Conservation (phyloP, 2,888 invertebrate species). For the Drosophila diplacantha region DNA sequence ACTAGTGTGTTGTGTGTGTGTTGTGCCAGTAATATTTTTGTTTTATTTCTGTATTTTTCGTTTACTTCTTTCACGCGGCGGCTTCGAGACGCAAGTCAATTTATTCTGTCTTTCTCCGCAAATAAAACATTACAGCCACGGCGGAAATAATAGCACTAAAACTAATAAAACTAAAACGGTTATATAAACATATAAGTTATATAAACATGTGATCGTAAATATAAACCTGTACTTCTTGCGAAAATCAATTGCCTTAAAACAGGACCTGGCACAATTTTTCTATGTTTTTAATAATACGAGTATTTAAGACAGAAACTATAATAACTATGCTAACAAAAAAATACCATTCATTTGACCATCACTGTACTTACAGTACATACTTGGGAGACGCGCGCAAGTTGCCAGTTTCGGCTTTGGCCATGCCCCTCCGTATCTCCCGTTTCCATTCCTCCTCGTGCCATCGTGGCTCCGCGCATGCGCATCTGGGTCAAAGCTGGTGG, state of each 20-base stretch:
- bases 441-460: conserved; percentile 10
- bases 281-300: background rate
- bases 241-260: background rate
- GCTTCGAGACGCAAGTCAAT: conserved; percentile 46
- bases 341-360: background rate
- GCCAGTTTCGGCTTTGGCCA: conserved; percentile 61
- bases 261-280: background rate
- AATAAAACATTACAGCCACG: conserved; percentile 7
- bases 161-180: too few species aligned
- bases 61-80: conserved; percentile 37
- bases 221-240: too few species aligned
- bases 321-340: background rate
- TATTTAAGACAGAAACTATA: background rate
- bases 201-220: too few species aligned
- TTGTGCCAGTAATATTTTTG: conserved; percentile 45
- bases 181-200: too few species aligned
- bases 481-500: conserved; percentile 60
- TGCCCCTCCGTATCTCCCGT: conserved; percentile 27
- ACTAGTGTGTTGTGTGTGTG: conserved; percentile 10
- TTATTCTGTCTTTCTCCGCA: conserved; percentile 58
- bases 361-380: conserved; percentile 15
- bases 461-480: conserved; percentile 48
- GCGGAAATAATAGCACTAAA: background rate
- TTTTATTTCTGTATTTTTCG: conserved; percentile 42
- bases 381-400: conserved; percentile 46